A percentile compares a stretch with the other conserved stretches of the same genome.
Evolutionary conservation across 2,113 vertebrate genomes (phyloP).

Genomic region (Eupsittula cactorum): DNA sequence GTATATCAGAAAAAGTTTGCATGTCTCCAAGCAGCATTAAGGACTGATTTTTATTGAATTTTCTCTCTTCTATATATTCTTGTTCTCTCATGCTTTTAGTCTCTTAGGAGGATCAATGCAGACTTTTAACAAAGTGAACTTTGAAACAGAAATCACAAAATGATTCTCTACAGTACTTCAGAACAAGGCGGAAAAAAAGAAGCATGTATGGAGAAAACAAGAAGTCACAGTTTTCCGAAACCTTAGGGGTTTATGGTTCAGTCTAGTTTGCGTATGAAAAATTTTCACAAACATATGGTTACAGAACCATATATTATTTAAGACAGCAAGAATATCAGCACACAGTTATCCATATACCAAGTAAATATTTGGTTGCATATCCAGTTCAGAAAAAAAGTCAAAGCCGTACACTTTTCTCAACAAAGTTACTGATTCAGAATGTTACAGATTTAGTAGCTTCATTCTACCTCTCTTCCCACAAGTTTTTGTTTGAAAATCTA

Average conservation of each 20-base stretch:
- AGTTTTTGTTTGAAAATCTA: background rate
- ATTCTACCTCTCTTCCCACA: background rate
- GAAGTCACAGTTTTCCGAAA: background rate
- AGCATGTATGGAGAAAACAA: background rate
- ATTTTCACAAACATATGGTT: background rate
- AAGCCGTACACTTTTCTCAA: background rate
- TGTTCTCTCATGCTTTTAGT: background rate
- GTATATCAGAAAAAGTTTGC: background rate
- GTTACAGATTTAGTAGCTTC: background rate
- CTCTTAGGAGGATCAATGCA: background rate
- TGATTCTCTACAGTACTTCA: background rate
- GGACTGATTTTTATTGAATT: constrained; percentile 29
- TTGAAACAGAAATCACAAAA: constrained; percentile 24
- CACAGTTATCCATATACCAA: background rate
- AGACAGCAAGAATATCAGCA: background rate
- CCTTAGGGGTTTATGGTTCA: background rate
- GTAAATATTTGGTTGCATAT: background rate
- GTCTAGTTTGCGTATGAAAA: background rate
- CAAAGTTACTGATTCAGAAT: background rate
- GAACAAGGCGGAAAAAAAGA: background rate
- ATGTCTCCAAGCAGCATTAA: background rate
- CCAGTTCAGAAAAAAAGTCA: background rate
- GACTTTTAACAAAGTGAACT: constrained; percentile 20
- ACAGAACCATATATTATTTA: background rate
- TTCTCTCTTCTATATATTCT: background rate